These are phyloP conservation scores for Hypomesus transpacificus DNA, from an alignment of 2,113 vertebrate genomes.

Conservation along the genomic window DNA sequence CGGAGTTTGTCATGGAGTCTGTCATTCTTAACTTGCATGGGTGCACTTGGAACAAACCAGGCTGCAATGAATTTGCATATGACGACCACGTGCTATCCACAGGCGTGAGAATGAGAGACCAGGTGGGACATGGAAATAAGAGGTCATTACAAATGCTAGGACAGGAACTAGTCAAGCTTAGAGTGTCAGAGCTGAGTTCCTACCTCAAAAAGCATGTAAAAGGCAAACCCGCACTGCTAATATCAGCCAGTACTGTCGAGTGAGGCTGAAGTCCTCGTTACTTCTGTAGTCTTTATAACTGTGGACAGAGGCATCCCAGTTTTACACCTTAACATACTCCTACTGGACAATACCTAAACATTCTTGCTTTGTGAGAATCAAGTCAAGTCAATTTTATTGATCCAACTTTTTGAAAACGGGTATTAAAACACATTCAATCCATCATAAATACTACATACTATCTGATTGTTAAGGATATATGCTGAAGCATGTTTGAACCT, in stretches of 20 bases:
- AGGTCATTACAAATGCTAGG: conserved; percentile 72
- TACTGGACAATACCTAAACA: too few species aligned
- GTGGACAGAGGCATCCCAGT: conserved; percentile 7
- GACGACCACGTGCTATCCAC: conserved; percentile 82
- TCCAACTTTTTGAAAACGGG: too few species aligned
- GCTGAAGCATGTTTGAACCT: conserved; percentile 66
- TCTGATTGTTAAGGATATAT: too few species aligned
- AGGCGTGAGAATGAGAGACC: conserved; percentile 55
- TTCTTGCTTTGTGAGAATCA: background rate
- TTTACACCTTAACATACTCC: too few species aligned
- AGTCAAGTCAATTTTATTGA: too few species aligned
- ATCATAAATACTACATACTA: too few species aligned
- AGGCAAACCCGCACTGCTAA: conserved; percentile 83
- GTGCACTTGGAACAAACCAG: conserved; percentile 85
- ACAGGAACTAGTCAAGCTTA: conserved; percentile 66
- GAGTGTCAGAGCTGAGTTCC: conserved; percentile 10
- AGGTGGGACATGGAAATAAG: conserved; percentile 76
- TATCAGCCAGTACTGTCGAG: conserved; percentile 84
- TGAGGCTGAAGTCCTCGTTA: conserved; percentile 68
- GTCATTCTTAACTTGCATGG: conserved; percentile 79
- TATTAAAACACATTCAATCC: too few species aligned
- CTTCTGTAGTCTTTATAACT: conserved; percentile 90
- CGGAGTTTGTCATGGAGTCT: conserved; percentile 70
- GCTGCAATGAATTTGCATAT: conserved; percentile 84
- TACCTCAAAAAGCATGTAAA: conserved; percentile 92